Conservation (phyloP, 2,113 vertebrate genomes). For the Dipodomys merriami region DNA sequence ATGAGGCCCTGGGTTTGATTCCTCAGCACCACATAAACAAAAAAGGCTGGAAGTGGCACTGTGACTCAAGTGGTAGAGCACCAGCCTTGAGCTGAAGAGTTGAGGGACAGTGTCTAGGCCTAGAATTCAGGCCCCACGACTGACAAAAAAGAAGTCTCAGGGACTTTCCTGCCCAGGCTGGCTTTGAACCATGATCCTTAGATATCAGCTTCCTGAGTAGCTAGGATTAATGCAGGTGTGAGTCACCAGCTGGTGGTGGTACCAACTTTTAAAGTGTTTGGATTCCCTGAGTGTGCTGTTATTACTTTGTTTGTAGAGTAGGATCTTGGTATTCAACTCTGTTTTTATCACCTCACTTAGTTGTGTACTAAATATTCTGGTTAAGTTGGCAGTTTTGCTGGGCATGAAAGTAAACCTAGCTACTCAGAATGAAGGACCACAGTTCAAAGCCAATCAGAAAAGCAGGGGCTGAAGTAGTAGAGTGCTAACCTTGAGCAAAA, state of each 20-base stretch:
- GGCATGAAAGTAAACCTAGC: neutral
- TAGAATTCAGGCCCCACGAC: too few relatives aligned
- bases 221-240: too few relatives aligned
- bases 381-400: neutral
- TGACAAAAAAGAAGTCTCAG: too few relatives aligned
- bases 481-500: neutral
- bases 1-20: too few relatives aligned
- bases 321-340: neutral
- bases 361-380: neutral
- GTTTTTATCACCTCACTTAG: neutral
- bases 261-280: neutral
- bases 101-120: too few relatives aligned
- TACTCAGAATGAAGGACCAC: neutral
- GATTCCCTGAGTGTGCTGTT: neutral
- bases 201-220: too few relatives aligned
- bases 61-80: neutral
- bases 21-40: too few relatives aligned
- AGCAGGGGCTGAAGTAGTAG: neutral
- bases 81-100: neutral
- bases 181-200: too few relatives aligned
- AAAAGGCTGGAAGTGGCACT: too few relatives aligned
- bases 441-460: too few relatives aligned
- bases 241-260: neutral
- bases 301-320: neutral
- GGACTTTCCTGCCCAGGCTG: too few relatives aligned